These are phyloP conservation scores for Patagioenas fasciata DNA, from an alignment of 2,113 vertebrate genomes.

Conservation along the genomic window DNA sequence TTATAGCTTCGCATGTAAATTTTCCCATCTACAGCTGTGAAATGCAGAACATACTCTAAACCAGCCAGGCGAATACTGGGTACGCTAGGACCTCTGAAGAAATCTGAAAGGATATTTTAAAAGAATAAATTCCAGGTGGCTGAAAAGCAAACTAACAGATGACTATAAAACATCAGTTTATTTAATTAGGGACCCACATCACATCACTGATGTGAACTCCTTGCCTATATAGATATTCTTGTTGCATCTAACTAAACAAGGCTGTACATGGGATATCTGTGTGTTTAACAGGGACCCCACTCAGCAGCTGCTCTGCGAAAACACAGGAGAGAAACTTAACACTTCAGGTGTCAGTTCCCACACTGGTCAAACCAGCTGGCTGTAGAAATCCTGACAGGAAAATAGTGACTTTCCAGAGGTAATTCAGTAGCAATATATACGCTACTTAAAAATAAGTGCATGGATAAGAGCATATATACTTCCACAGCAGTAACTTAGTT, in stretches of 20 bases:
- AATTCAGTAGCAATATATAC: fast-evolving
- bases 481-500: neutral
- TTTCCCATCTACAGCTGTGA: conserved; percentile 89
- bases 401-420: neutral
- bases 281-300: neutral
- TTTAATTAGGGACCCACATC: neutral
- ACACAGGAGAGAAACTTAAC: neutral
- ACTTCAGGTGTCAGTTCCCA: fast-evolving
- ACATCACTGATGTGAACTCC: neutral
- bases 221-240: neutral
- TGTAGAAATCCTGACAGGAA: neutral
- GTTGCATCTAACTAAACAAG: neutral
- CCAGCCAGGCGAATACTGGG: conserved; percentile 89
- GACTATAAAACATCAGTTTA: neutral
- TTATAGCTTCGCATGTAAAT: conserved; percentile 95
- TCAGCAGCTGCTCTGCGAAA: neutral
- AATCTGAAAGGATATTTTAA: conserved; percentile 78
- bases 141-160: neutral
- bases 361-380: neutral
- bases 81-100: conserved; percentile 91
- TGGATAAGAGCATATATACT: neutral
- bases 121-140: neutral
- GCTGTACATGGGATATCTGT: neutral
- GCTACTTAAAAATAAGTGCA: neutral
- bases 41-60: conserved; percentile 90